Base-by-base conservation (phyloP, 2,888 invertebrate species). In the Pherbina coryleti region DNA sequence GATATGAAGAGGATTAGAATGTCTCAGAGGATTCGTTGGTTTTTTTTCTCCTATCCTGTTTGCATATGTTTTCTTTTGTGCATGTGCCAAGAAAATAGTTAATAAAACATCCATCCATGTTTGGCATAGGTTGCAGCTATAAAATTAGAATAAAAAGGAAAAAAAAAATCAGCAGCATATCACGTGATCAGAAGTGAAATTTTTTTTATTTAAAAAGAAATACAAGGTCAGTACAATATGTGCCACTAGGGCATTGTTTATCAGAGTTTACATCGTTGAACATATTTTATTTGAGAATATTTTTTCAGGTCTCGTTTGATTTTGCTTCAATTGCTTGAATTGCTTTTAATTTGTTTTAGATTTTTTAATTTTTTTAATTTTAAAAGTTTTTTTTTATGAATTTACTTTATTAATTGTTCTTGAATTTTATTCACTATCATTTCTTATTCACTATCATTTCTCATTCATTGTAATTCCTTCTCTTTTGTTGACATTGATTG, bases 1-100 rank as follows among this genome's bases (percentile, higher is more conserved):
- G 73, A 34, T 37, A n/a, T 60, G 44, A 25, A 28, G 62, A 73
- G 62, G 73, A 73, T 73, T 73, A 71, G 17, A 19, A n/a, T 73
- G 44, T 28, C 19, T 62, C 73, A 73, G 62, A 73, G 62, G 44
- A 60, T 44, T 53, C n/a, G 5, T 25, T 5, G 5, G 37, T 22
- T 44, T 8, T 19, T n/a, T 22, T 11, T 53, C n/a, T 37, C 28
- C 28, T 31, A n/a, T 22, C 37, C 19, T 71, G 66, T 34, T 9
- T 66, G 66, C 14, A 17, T 66, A 17, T 19, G 34, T 37, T 28
- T 34, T 66, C 17, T 17, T 66, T 22, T 11, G n/a, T 31, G 31
- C 17, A n/a, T 22, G 19, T 66, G 31, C 34, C 34, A 34, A 34
- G 34, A 66, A 66, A 34, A 34, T 19, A 28, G 66, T 37, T 34